Base-by-base conservation (phyloP, 2,113 vertebrate genomes). In the Dendropsophus ebraccatus region DNA sequence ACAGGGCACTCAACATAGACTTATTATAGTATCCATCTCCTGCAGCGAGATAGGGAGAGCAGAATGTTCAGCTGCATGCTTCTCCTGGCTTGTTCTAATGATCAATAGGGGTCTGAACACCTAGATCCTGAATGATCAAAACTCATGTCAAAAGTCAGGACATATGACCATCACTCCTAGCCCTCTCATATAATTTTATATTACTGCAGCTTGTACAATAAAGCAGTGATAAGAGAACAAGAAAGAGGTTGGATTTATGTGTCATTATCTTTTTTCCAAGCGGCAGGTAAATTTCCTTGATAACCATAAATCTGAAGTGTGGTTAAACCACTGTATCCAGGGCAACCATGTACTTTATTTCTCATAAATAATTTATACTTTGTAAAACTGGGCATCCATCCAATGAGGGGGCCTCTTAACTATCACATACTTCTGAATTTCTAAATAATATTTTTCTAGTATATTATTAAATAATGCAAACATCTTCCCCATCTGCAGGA, bases 401-500 rank as follows among this genome's bases (percentile, higher is more conserved):
- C 50, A 58, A 37, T 79, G 52, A 14, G 30, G 12, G 30, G 49
- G 11, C 32, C 32, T 23, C 19, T 21, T 41, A 37, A 19, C 67
- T 70, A 37, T 70, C 67, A 41, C 19, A 0, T 41, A 41, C 35
- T 41, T 70, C 7, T 41, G 2, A 70, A 19, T 13, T 21, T 70
- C 17, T 1, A 70, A 41, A 70, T 41, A 37, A 70, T 70, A 37
- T 70, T 70, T 37, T 19, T 70, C 32, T 14, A 41, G 7, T 70
- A 70, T 37, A 70, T 70, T 70, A 70, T 70, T 41, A 70, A 70
- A 70, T 70, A 70, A 41, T 70, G 67, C 67, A 70, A 1, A 37
- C 19, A 41, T 41, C 67, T 37, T 41, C 17, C 67, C 67, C 67
- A 70, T 70, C 67, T 70, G 67, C 67, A 70, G 32, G 16, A 3